Base-by-base conservation (phyloP, 2,888 invertebrate genomes). In the Netelia melanura region DNA sequence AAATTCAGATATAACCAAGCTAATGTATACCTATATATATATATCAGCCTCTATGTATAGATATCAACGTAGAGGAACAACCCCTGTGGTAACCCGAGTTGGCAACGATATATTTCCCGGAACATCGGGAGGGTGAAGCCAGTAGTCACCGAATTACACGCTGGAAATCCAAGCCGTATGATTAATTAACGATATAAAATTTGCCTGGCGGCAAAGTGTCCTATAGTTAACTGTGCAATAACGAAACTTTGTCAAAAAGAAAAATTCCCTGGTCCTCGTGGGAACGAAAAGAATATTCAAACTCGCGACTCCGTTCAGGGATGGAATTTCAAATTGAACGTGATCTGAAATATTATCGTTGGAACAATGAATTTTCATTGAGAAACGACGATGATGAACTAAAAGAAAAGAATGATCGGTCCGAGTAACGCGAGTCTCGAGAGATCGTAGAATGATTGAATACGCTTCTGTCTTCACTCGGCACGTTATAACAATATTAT, bases 21-120 rank as follows among this genome's bases (percentile, higher is more conserved):
- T 67, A 23, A 14, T 9, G 21, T 21, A 43, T 58, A 25, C n/a
- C 25, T 30, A 54, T 70, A 61, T 70, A 25, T n/a, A 30, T 10
- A 70, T 23, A 25, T 48, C 25, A 48, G 48, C 48, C 3, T 14
- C 1, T 11, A 11, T 48, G 11, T 14, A 48, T 8, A 23, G 6
- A 56, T 38, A 70, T 21, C 8, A 52, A 70, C 14, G 14, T 54
- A 21, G 8, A 43, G 70, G 21, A 17, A 54, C n/a, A 10, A 44
- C 25, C 30, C 30, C 54, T 17, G 38, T n/a, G 70, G n/a, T 56
- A 56, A 61, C 38, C n/a, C 70, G 70, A 56, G 38, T 30, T 38
- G 58, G 43, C 43, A 61, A 68, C 68, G 58, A 61, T 61, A 61
- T 77, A 68, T 77, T 58, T 77, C 58, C 77, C 44, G 61, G 48